phyloP scores from a whole-genome alignment of 2,113 vertebrate genomes.

The Piaya cayana region DNA sequence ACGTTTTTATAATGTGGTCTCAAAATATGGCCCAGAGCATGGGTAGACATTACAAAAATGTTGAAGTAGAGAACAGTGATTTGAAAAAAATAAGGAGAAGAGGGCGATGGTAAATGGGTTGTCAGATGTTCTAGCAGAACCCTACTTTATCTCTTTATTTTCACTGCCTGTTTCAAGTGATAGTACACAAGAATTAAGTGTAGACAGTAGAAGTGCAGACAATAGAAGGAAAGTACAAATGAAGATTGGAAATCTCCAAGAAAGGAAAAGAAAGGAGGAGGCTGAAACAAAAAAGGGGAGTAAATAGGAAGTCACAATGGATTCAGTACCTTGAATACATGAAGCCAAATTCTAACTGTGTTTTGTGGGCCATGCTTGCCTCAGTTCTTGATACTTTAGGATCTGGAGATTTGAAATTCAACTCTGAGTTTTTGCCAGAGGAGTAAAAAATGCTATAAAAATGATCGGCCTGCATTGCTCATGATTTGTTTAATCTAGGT shows the following conservation, averaged over 20 bases:
- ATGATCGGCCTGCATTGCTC: neutral
- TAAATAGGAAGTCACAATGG: neutral
- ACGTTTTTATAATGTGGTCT: neutral
- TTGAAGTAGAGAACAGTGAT: neutral
- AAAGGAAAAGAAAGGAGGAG: neutral
- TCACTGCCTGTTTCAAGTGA: neutral
- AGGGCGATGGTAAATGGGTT: neutral
- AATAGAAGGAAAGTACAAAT: neutral
- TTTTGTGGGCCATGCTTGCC: neutral
- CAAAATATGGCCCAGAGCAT: neutral
- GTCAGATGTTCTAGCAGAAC: neutral
- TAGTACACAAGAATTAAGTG: neutral
- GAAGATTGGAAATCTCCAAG: neutral
- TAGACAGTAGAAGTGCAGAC: neutral
- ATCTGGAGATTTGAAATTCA: neutral
- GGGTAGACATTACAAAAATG: neutral
- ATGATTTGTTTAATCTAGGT: neutral
- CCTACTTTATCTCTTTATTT: neutral
- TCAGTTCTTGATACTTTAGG: neutral
- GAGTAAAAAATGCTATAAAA: neutral
- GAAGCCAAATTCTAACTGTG: neutral
- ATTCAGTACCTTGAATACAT: neutral
- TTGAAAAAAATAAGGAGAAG: neutral
- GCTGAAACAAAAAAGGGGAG: neutral
- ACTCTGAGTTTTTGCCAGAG: neutral